Conservation (phyloP, 2,797 vertebrate species). For the Spinibarbus caldwelli region DNA sequence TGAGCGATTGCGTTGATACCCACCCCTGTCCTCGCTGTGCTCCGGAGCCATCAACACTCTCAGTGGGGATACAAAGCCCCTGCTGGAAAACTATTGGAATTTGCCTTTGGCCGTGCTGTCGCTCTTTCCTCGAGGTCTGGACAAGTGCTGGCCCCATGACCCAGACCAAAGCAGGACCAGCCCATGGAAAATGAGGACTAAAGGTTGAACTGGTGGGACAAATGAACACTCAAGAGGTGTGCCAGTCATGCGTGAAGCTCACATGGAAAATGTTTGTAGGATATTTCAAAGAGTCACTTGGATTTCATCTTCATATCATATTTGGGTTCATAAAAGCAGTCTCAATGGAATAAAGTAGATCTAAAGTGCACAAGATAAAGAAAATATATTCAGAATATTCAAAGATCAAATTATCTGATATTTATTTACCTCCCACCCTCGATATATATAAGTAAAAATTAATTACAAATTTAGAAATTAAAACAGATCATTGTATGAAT, state of each 20-base stretch:
- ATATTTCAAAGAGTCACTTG: neutral
- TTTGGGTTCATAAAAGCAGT: neutral
- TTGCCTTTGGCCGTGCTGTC: slow-evolving; percentile 35
- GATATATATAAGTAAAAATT: neutral
- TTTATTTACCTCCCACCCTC: too few relatives aligned
- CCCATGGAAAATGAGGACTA: slow-evolving; percentile 2
- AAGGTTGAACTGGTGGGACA: slow-evolving; percentile 8
- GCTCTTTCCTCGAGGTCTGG: slow-evolving; percentile 28
- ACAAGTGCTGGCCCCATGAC: neutral
- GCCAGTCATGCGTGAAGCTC: slow-evolving; percentile 5
- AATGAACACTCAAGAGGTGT: slow-evolving; percentile 19
- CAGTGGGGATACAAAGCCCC: slow-evolving; percentile 45
- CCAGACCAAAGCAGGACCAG: slow-evolving; percentile 20
- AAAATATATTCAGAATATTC: neutral
- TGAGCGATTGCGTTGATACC: slow-evolving; percentile 51
- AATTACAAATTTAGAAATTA: neutral
- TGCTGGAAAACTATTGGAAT: slow-evolving; percentile 53
- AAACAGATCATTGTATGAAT: neutral
- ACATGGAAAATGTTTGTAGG: neutral
- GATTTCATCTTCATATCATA: neutral
- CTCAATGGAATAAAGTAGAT: neutral
- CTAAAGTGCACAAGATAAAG: neutral
- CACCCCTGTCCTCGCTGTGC: slow-evolving; percentile 44
- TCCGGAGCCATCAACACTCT: slow-evolving; percentile 52
- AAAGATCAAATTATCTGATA: neutral